Conservation (phyloP, 1,140 invertebrate species). For the Drosophila simulans region DNA sequence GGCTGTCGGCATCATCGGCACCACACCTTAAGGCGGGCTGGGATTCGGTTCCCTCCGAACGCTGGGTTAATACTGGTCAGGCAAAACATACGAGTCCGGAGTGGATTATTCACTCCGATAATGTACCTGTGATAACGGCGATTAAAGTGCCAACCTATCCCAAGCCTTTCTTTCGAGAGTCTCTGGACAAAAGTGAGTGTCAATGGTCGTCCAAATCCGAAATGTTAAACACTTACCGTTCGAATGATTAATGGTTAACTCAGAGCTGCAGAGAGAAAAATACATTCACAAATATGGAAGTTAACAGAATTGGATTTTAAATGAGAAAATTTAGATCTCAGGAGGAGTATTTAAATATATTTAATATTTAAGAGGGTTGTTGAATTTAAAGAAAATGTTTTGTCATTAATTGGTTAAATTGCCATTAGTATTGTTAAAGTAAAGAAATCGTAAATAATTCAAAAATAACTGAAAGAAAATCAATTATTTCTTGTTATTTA, state of each 20-base stretch:
- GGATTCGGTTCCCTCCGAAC: slow-evolving; percentile 4
- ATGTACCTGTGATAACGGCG: slow-evolving; percentile 14
- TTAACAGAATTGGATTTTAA: not conserved
- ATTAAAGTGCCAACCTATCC: not conserved
- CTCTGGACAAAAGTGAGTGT: slow-evolving; percentile 23
- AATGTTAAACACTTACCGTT: slow-evolving; percentile 36
- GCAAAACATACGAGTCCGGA: slow-evolving; percentile 14
- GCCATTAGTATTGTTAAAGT: no score
- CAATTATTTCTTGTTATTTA: no score
- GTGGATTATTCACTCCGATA: slow-evolving; percentile 34
- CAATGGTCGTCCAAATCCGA: slow-evolving; percentile 53
- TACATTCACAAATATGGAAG: not conserved
- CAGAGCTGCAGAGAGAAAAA: slow-evolving; percentile 1
- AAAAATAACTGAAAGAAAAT: no score
- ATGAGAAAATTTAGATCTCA: no score
- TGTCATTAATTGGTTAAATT: no score
- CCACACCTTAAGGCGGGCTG: slow-evolving; percentile 49
- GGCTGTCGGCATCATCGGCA: slow-evolving; percentile 48
- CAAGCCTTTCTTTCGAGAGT: slow-evolving; percentile 22
- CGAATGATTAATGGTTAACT: slow-evolving; percentile 29
- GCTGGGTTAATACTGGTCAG: slow-evolving; percentile 32
- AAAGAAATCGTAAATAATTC: no score
- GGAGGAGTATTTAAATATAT: no score
- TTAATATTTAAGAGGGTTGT: no score
- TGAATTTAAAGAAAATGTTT: no score